Evolutionary conservation across 2,888 invertebrate genomes (phyloP).

Genomic region (Isoperla grammatica): DNA sequence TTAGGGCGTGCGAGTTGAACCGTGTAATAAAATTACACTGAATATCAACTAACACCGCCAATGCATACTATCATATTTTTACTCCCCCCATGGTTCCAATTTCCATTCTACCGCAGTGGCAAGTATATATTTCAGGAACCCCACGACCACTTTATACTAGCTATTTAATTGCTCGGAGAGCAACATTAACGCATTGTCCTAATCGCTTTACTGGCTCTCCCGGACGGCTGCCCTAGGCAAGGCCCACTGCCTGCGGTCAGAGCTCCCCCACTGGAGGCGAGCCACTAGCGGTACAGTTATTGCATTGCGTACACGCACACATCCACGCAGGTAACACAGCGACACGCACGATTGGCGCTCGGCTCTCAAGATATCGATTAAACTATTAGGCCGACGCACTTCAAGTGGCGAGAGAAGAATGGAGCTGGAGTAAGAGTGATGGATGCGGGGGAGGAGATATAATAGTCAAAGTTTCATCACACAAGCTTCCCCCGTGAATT

Average conservation of each 20-base stretch:
- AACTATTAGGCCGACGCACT: no score
- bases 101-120: background rate
- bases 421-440: conserved; percentile 17
- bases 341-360: no score
- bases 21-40: conserved; percentile 6
- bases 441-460: conserved; percentile 13
- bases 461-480: conserved; percentile 19
- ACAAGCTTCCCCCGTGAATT: conserved; percentile 16
- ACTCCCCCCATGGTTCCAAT: background rate
- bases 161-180: conserved; percentile 38
- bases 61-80: conserved; percentile 2
- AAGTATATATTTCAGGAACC: background rate
- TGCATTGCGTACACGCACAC: no score
- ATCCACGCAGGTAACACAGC: no score
- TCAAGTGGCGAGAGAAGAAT: no score
- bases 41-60: conserved; percentile 1
- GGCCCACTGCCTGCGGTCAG: conserved; percentile 15
- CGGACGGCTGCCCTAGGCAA: conserved; percentile 28
- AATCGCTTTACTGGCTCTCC: conserved; percentile 38
- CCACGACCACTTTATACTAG: conserved; percentile 23
- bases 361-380: no score
- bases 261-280: no score
- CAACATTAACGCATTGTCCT: conserved; percentile 38
- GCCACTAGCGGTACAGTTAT: no score
- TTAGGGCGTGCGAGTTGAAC: background rate